phyloP scores from a whole-genome alignment of 2,797 vertebrate species.

The Gallirallus australis region DNA sequence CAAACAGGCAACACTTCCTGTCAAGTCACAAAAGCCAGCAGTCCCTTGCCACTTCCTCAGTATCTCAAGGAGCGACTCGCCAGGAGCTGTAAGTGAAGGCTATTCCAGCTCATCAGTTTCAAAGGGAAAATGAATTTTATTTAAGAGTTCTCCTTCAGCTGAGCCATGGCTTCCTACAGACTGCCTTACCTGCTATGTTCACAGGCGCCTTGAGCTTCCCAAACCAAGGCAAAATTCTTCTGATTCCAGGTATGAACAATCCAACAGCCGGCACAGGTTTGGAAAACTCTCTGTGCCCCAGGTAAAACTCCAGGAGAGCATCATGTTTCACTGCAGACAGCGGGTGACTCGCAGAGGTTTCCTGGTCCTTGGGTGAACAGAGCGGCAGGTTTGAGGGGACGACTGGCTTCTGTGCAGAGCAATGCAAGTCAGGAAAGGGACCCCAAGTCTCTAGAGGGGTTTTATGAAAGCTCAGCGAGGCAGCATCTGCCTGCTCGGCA shows the following conservation, averaged over 20 bases:
- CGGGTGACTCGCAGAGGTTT: background rate
- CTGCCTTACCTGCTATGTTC: background rate
- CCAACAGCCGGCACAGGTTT: background rate
- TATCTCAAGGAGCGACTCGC: background rate
- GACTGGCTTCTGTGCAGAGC: background rate
- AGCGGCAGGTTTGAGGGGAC: background rate
- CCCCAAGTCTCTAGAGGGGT: background rate
- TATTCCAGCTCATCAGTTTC: background rate
- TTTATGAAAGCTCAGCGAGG: background rate
- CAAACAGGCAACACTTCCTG: background rate
- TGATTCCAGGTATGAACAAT: background rate
- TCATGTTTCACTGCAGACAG: background rate
- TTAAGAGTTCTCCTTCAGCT: background rate
- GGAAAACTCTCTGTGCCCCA: background rate
- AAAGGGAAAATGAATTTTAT: background rate
- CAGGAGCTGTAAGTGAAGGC: background rate
- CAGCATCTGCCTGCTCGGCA: background rate
- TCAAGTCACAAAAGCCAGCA: background rate
- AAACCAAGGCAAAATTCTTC: background rate
- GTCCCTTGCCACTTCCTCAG: background rate
- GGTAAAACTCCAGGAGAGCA: background rate
- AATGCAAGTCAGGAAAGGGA: background rate
- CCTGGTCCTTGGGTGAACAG: background rate
- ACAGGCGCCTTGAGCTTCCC: background rate
- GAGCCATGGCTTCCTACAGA: background rate